phyloP scores from a whole-genome alignment of 1,140 invertebrate species.

The Bombyx mandarina region DNA sequence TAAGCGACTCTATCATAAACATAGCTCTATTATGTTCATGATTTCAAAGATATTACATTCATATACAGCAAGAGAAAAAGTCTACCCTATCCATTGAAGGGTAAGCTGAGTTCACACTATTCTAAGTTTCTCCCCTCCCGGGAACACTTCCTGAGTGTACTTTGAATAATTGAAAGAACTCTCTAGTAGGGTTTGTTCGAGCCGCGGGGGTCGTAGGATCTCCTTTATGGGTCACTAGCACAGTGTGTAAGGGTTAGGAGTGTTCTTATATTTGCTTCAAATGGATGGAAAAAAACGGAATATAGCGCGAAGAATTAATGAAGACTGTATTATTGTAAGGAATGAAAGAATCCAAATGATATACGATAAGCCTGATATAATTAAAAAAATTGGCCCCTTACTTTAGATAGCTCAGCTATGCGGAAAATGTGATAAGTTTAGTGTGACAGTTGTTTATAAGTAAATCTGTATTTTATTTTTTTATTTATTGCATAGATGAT shows the following conservation, averaged over 20 bases:
- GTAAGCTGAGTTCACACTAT: background rate
- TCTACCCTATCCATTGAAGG: background rate
- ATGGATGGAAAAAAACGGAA: conserved; percentile 1
- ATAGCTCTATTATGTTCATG: no score
- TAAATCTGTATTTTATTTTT: no score
- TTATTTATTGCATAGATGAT: no score
- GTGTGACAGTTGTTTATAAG: no score
- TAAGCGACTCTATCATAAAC: no score
- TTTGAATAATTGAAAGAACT: conserved; percentile 55
- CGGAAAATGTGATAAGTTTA: no score
- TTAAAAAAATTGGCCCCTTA: no score
- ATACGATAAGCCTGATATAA: no score
- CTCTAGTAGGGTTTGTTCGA: conserved; percentile 13
- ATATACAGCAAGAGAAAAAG: background rate
- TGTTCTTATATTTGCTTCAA: conserved; percentile 1
- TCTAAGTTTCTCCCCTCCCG: conserved; percentile 3
- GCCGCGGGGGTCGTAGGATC: conserved; percentile 1
- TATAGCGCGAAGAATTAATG: background rate
- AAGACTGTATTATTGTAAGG: background rate
- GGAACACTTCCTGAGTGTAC: conserved; percentile 20
- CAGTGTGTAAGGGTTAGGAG: conserved; percentile 28
- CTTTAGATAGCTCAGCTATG: no score
- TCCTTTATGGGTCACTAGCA: conserved; percentile 41
- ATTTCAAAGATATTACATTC: no score
- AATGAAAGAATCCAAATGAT: background rate